Evolutionary conservation across 2,113 vertebrate genomes (phyloP).

Genomic region (Macaca nemestrina): DNA sequence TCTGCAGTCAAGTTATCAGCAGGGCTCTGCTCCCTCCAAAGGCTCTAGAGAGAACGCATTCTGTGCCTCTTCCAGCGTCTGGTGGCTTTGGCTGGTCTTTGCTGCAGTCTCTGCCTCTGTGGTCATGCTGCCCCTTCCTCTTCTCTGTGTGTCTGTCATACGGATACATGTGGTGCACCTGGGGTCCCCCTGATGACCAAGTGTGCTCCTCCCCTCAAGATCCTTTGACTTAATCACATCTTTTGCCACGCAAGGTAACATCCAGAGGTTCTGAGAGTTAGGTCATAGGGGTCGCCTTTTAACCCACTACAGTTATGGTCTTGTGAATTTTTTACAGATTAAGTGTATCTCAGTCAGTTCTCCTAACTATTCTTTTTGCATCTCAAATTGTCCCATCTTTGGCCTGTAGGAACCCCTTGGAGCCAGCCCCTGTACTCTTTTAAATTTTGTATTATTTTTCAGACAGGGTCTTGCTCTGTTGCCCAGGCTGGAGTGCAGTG

Average conservation of each 20-base stretch:
- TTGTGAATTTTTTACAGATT: neutral
- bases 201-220: neutral
- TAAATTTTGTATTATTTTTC: too few species aligned
- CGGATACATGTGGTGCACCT: neutral
- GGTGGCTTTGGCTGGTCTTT: neutral
- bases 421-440: neutral
- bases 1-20: neutral
- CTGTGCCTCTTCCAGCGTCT: neutral
- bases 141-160: neutral
- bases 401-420: neutral
- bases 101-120: neutral
- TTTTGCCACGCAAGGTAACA: neutral
- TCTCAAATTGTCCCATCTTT: neutral
- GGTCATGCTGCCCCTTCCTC: neutral
- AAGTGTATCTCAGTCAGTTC: neutral
- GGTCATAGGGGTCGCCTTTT: neutral
- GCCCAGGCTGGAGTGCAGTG: too few species aligned
- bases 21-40: accelerated
- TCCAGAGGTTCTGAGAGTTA: neutral
- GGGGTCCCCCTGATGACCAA: neutral
- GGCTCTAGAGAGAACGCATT: neutral
- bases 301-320: neutral
- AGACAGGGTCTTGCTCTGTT: too few species aligned
- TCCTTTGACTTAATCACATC: neutral
- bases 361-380: neutral